phyloP scores from a whole-genome alignment of 1,140 invertebrate genomes.

The Trachelipus rathkii region DNA sequence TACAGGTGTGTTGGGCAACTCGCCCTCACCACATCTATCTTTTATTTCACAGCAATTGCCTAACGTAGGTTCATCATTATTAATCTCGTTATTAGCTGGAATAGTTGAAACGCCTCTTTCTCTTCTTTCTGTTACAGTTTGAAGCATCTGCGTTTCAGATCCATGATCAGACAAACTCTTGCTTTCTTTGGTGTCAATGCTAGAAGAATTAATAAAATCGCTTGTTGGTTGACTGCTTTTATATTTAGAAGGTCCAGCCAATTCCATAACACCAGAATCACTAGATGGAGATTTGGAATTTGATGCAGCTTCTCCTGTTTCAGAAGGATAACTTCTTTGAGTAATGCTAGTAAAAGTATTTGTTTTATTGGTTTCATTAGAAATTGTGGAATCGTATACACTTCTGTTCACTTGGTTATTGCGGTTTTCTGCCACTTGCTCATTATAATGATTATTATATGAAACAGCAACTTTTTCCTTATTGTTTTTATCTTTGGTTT shows the following conservation, averaged over 20 bases:
- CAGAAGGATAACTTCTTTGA: neutral
- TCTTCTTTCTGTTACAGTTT: neutral
- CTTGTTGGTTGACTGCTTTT: neutral
- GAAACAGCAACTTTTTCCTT: too few relatives aligned
- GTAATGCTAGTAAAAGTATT: too few relatives aligned
- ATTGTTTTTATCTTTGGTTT: too few relatives aligned
- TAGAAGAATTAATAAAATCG: neutral
- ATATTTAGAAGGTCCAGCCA: neutral
- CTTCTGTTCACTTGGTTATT: too few relatives aligned
- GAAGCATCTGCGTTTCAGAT: neutral
- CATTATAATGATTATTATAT: too few relatives aligned
- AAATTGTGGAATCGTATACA: too few relatives aligned
- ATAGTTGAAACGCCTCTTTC: neutral
- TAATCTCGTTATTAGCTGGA: neutral
- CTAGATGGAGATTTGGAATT: neutral
- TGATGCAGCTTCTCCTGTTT: neutral
- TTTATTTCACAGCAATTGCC: neutral
- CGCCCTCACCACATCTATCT: neutral
- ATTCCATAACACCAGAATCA: constrained; percentile 1
- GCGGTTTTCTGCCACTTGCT: too few relatives aligned
- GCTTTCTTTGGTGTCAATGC: neutral
- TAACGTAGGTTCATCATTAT: neutral
- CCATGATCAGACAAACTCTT: neutral
- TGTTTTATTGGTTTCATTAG: too few relatives aligned
- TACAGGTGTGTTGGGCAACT: neutral